phyloP scores from a whole-genome alignment of 1,140 invertebrate genomes.

The Drosophila bocqueti region DNA sequence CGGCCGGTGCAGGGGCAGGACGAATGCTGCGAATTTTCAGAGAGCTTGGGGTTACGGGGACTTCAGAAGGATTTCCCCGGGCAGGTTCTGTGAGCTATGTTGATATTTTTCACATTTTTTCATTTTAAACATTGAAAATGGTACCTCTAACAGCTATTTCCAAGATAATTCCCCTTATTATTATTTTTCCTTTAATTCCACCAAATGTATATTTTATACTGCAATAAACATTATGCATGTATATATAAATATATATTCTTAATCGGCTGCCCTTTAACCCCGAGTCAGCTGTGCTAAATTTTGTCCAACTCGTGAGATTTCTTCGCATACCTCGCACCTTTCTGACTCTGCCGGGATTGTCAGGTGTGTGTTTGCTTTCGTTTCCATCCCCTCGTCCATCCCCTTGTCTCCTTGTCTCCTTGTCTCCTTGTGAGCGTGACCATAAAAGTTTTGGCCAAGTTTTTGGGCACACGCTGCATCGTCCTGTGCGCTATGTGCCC shows the following conservation, averaged over 20 bases:
- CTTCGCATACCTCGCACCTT: conserved; percentile 8
- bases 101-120: background rate
- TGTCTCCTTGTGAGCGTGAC: conserved; percentile 10
- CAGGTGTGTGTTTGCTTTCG: conserved; percentile 9
- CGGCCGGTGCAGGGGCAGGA: background rate
- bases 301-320: background rate
- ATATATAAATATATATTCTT: too few species aligned
- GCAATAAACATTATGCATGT: background rate
- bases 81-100: background rate
- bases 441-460: conserved; percentile 61
- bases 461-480: conserved; percentile 59
- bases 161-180: background rate
- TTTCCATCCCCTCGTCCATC: background rate
- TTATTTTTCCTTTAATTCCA: too few species aligned
- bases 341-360: conserved; percentile 19
- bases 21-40: conserved; percentile 4
- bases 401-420: background rate
- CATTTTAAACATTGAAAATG: background rate
- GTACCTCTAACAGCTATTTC: background rate
- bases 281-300: background rate
- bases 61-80: background rate
- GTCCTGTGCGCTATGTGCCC: conserved; percentile 48
- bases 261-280: background rate
- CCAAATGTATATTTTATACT: too few species aligned
- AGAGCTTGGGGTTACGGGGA: conserved; percentile 1